Base-by-base conservation (phyloP, 2,888 invertebrate species). In the Marronus borbonicus region DNA sequence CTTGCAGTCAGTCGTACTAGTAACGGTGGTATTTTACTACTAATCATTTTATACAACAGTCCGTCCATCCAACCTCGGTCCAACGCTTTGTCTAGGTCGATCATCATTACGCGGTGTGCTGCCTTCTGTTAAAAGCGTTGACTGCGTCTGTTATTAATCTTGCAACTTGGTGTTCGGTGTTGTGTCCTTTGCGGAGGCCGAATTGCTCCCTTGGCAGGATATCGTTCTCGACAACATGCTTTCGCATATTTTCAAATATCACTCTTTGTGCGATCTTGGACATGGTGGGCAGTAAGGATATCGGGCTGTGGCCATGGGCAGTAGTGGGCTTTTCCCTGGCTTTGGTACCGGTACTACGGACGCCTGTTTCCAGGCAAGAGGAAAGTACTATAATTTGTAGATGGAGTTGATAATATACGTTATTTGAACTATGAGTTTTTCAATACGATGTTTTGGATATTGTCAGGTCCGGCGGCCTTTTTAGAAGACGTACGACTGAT, bases 61-160 rank as follows among this genome's bases (percentile, higher is more conserved):
- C 83, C 85, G 2, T 82, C 75, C 60, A 86, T 85, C 85, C 86
- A 86, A 1, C 87, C 85, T 14, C 82, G 81, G 79, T 87, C 84
- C 77, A 87, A 86, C 0, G 85, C 86, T 76, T 84, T 84, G 55
- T 83, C 82, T 1, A 86, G 79, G 69, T 87, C 86, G 0, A 88
- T 78, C 8, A 85, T 79, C 0, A 85, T 78, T 20, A 84, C 7
- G 82, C 84, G 3, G 84, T 85, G 5, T 79, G 78, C 66, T 83
- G 76, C 44, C 81, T 81, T 3, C 77, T 76, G 50, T 83, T 82
- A n/a, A 85, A 82, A 24, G 82, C 83, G 3, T 81, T 64, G 1
- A 80, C 77, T 14, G 84, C 81, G 24, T 81, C 17, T 68, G 84
- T 80, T 5, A 81, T 79, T 4, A 87, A 80, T 76, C 84, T 78